A percentile compares a stretch with the other conserved stretches of the same genome.
phyloP scores from a whole-genome alignment of 2,113 vertebrate species.

The Manacus vitellinus region DNA sequence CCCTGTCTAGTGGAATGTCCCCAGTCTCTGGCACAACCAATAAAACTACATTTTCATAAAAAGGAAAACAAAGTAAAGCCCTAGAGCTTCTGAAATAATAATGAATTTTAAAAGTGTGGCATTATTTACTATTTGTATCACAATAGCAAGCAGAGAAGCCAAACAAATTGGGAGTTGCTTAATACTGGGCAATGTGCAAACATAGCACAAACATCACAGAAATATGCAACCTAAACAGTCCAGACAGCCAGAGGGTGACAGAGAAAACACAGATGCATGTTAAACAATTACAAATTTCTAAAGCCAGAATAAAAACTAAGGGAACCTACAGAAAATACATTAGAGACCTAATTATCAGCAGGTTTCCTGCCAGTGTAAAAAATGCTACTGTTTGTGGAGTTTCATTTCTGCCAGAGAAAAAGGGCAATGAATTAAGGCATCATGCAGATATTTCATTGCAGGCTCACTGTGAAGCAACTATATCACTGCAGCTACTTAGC shows the following conservation, averaged over 20 bases:
- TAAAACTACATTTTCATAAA: neutral
- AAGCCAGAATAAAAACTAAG: neutral
- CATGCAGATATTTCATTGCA: neutral
- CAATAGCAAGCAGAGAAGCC: neutral
- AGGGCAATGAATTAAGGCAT: neutral
- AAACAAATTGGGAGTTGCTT: neutral
- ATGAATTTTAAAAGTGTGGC: neutral
- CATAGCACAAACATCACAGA: neutral
- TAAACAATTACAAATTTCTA: neutral
- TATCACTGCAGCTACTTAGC: neutral
- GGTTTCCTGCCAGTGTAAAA: neutral
- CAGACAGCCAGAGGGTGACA: neutral
- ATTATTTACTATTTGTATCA: conserved; percentile 17
- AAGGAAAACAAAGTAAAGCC: neutral
- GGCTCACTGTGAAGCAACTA: neutral
- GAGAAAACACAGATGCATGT: neutral
- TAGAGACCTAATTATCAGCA: neutral
- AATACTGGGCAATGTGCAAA: neutral
- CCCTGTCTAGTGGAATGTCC: neutral
- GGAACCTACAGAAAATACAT: neutral
- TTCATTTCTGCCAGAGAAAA: neutral
- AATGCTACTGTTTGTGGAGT: neutral
- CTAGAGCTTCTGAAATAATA: conserved; percentile 7
- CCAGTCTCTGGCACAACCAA: neutral
- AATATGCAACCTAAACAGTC: neutral